Evolutionary conservation across 1,140 invertebrate genomes (phyloP), one percentile per base, ranked within the genome.

Genomic region (Euglossa dilemma): DNA sequence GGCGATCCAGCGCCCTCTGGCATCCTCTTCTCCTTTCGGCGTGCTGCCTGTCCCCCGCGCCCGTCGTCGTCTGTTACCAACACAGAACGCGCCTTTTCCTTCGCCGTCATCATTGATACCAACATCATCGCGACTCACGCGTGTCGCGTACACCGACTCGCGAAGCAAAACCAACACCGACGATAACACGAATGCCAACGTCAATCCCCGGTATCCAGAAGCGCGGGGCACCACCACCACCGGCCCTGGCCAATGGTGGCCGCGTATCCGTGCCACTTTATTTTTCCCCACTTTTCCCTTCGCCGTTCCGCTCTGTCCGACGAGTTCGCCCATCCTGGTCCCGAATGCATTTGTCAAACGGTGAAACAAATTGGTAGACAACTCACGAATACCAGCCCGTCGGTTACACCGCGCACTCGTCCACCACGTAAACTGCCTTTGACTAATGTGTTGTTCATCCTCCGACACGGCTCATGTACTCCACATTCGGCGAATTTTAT

Each of bases 371-470:
- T 92, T 92, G 92, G 89, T 91, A 90, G 91, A 93, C 89, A 87
- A 87, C 80, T 91, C 91, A 90, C 92, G 91, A 93, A 92, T 89
- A 93, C 85, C 83, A 71, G 23, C 76, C 57, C 61, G 57, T 18
- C 36, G 70, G 36, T 84, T 77, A 57, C 63, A 52, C 71, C 23
- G 52, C 36, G 85, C 54, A 85, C 77, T 87, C 80, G 73, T 85
- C 83, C 69, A 79, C 84, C 85, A 88, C 89, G 89, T 88, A 91
- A 91, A 91, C 90, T 90, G 85, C 89, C 87, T 92, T 92, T 93
- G 92, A 92, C 89, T 92, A 92, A 93, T 92, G 91, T 92, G 92
- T 92, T 92, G 92, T 93, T 93, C 90, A 86, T 89, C 87, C 88
- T 64, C 83, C 86, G 89, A 88, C 90, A 92, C 89, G 90, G 87